Conservation (phyloP, 2,888 invertebrate genomes). For the Nemapogon koenigi region DNA sequence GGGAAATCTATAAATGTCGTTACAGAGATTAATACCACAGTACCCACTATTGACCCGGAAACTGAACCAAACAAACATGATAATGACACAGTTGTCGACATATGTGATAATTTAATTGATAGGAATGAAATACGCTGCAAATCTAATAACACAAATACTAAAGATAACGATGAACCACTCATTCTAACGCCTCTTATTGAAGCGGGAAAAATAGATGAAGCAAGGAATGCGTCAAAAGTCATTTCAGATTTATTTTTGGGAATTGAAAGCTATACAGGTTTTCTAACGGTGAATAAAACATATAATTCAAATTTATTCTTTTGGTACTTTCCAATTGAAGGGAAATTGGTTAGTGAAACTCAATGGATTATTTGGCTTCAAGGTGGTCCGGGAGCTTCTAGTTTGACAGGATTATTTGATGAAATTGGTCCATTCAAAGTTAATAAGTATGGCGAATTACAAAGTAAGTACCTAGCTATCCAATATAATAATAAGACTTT, state of each 20-base stretch:
- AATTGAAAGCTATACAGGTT: constrained; percentile 57
- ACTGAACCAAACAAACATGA: constrained; percentile 11
- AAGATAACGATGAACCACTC: constrained; percentile 33
- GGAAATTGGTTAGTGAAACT: constrained; percentile 37
- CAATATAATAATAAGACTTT: background rate
- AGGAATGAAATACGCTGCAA: constrained; percentile 1
- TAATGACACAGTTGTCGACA: background rate
- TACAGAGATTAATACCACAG: constrained; percentile 4
- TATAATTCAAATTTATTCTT: constrained; percentile 81
- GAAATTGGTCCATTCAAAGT: constrained; percentile 45
- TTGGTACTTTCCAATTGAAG: constrained; percentile 77
- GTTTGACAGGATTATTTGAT: constrained; percentile 50
- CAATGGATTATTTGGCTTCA: constrained; percentile 90
- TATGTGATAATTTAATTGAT: constrained; percentile 6
- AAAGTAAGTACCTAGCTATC: constrained; percentile 18
- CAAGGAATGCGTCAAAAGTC: constrained; percentile 33
- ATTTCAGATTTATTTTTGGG: constrained; percentile 34
- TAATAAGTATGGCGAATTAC: constrained; percentile 13
- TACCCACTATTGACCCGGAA: constrained; percentile 8
- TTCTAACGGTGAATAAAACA: constrained; percentile 74
- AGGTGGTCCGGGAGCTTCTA: constrained; percentile 84
- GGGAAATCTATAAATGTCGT: constrained; percentile 6
- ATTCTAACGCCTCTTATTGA: constrained; percentile 43
- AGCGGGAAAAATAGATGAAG: constrained; percentile 35
- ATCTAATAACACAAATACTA: constrained; percentile 14